Percentiles rank a stretch among this genome's conserved stretches.
Conservation (phyloP, 2,797 vertebrate species). For the Cyprinella venusta region DNA sequence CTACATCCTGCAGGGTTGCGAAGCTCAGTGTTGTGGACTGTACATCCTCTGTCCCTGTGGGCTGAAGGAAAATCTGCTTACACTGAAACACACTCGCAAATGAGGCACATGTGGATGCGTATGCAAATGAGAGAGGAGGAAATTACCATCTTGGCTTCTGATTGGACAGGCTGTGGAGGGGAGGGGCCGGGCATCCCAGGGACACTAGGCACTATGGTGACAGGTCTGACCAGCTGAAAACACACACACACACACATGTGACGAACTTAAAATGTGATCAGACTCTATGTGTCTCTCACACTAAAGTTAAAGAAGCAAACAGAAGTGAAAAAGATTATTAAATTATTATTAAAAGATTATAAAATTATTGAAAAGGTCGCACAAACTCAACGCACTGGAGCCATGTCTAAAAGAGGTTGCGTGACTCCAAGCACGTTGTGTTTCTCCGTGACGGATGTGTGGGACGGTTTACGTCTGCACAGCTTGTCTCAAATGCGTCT, state of each 20-base stretch:
- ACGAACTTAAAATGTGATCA: slow-evolving; percentile 62
- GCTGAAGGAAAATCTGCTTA: slow-evolving; percentile 5
- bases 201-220: slow-evolving; percentile 98
- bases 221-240: slow-evolving; percentile 96
- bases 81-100: slow-evolving; percentile 9
- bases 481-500: neutral
- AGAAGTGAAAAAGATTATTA: neutral
- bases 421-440: neutral
- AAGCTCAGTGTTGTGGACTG: slow-evolving; percentile 8
- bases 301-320: neutral
- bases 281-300: slow-evolving; percentile 41
- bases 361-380: too few relatives aligned
- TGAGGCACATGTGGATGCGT: neutral
- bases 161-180: slow-evolving; percentile 92
- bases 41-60: neutral
- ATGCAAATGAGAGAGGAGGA: slow-evolving; percentile 19
- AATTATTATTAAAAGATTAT: too few relatives aligned
- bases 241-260: slow-evolving; percentile 64
- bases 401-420: neutral
- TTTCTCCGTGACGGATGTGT: neutral
- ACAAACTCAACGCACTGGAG: neutral
- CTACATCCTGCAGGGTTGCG: slow-evolving; percentile 30
- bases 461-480: slow-evolving; percentile 1
- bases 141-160: slow-evolving; percentile 97
- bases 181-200: slow-evolving; percentile 97